phyloP scores from a whole-genome alignment of 2,113 vertebrate species.

The Promerops cafer region DNA sequence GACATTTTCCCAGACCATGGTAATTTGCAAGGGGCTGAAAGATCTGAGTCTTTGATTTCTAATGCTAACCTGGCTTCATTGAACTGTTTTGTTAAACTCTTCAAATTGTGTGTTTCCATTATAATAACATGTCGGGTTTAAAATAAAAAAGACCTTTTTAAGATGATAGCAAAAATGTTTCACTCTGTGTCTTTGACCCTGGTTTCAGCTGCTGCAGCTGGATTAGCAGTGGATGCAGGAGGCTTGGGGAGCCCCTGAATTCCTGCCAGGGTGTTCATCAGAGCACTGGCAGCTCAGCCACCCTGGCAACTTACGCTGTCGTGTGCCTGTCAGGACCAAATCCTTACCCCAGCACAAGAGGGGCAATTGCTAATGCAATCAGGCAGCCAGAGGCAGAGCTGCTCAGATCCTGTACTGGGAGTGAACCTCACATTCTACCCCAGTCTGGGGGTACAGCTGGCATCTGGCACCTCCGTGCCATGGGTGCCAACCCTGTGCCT shows the following conservation, averaged over 20 bases:
- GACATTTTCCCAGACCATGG: neutral
- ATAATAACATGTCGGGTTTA: neutral
- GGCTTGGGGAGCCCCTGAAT: neutral
- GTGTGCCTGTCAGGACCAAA: neutral
- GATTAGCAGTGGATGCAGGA: neutral
- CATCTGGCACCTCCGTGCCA: rapidly evolving
- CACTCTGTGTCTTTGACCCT: neutral
- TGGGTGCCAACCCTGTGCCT: neutral
- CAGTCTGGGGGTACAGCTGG: neutral
- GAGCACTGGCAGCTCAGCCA: neutral
- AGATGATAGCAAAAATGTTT: neutral
- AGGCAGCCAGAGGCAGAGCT: neutral
- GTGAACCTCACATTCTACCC: neutral
- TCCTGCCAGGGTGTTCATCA: neutral
- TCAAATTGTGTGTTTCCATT: neutral
- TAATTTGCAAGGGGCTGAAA: neutral
- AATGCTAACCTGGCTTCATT: neutral
- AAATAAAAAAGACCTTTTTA: neutral
- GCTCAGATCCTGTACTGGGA: neutral
- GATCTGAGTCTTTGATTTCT: neutral
- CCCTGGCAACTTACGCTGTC: neutral
- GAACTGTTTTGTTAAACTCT: neutral
- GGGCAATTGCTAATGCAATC: neutral
- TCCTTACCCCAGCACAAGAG: neutral
- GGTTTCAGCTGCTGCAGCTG: neutral